Conservation (phyloP, 1,140 invertebrate genomes). For the Hylaeus volcanicus region DNA sequence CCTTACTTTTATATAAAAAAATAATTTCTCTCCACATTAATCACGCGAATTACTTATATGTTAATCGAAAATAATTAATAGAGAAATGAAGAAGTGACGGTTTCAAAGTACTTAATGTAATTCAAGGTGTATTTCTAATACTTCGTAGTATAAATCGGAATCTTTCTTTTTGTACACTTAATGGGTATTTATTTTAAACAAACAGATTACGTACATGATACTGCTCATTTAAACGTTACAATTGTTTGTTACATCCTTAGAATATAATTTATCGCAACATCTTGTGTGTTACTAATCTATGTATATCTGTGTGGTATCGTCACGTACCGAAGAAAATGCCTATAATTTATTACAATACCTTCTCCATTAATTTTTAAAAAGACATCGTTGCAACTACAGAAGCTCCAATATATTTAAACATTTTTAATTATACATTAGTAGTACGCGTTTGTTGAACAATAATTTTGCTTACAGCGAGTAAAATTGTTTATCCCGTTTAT, state of each 20-base stretch:
- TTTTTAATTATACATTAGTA: constrained; percentile 9
- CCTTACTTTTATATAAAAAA: neutral
- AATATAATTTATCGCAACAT: constrained; percentile 61
- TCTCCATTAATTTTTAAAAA: constrained; percentile 7
- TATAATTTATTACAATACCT: constrained; percentile 50
- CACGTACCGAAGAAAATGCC: constrained; percentile 66
- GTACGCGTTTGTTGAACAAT: constrained; percentile 5
- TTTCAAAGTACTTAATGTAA: neutral
- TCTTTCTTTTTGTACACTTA: constrained; percentile 48
- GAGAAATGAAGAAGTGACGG: neutral
- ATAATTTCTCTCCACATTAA: too few species aligned
- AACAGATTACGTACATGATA: constrained; percentile 71
- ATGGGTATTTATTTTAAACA: constrained; percentile 74
- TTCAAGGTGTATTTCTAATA: constrained; percentile 12
- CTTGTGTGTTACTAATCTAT: constrained; percentile 64
- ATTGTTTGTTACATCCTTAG: constrained; percentile 66
- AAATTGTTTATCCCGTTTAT: neutral
- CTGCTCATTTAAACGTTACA: constrained; percentile 66
- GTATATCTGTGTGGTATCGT: constrained; percentile 55
- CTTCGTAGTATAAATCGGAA: constrained; percentile 11
- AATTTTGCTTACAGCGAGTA: constrained; percentile 17
- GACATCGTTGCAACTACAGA: constrained; percentile 33
- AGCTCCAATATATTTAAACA: constrained; percentile 33
- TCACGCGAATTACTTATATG: too few species aligned
- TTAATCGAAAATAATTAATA: neutral